phyloP scores from a whole-genome alignment of 2,888 invertebrate genomes.

The Drosophila fungiperda region DNA sequence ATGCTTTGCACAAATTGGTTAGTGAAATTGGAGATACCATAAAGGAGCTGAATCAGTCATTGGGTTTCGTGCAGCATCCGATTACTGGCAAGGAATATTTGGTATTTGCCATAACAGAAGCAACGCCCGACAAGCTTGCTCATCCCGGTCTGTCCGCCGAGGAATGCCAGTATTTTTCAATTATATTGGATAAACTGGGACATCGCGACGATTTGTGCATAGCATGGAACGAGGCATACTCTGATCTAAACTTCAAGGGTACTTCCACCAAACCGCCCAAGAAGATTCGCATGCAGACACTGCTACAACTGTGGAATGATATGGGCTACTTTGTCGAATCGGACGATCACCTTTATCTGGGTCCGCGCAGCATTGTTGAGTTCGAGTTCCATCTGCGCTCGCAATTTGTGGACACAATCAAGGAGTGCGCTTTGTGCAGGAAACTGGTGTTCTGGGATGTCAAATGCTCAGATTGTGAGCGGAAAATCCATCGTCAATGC shows the following conservation, averaged over 20 bases:
- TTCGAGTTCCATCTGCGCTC: slow-evolving; percentile 59
- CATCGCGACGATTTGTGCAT: slow-evolving; percentile 42
- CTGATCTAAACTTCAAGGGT: slow-evolving; percentile 17
- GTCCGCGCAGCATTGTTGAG: slow-evolving; percentile 65
- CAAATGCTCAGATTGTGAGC: slow-evolving; percentile 49
- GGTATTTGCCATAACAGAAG: slow-evolving; percentile 59
- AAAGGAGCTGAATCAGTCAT: slow-evolving; percentile 42
- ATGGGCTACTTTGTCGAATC: slow-evolving; percentile 62
- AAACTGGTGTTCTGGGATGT: slow-evolving; percentile 67
- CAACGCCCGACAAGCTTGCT: slow-evolving; percentile 49
- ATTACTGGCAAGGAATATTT: slow-evolving; percentile 58
- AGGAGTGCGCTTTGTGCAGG: slow-evolving; percentile 57
- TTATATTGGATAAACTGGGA: slow-evolving; percentile 54
- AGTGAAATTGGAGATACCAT: slow-evolving; percentile 40
- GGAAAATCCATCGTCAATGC: slow-evolving; percentile 58
- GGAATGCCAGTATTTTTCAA: slow-evolving; percentile 63
- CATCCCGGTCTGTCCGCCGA: slow-evolving; percentile 56
- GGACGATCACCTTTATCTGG: slow-evolving; percentile 51
- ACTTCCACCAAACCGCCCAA: slow-evolving; percentile 13
- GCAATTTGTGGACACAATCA: slow-evolving; percentile 54
- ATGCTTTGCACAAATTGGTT: slow-evolving; percentile 52
- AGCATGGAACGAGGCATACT: slow-evolving; percentile 61
- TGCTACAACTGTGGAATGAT: slow-evolving; percentile 56
- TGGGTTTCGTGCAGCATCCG: slow-evolving; percentile 56
- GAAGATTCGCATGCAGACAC: slow-evolving; percentile 58